Percentiles rank a stretch among this genome's conserved stretches.
phyloP scores from a whole-genome alignment of 1,140 invertebrate genomes.

The Pseudobourletiella spinata region DNA sequence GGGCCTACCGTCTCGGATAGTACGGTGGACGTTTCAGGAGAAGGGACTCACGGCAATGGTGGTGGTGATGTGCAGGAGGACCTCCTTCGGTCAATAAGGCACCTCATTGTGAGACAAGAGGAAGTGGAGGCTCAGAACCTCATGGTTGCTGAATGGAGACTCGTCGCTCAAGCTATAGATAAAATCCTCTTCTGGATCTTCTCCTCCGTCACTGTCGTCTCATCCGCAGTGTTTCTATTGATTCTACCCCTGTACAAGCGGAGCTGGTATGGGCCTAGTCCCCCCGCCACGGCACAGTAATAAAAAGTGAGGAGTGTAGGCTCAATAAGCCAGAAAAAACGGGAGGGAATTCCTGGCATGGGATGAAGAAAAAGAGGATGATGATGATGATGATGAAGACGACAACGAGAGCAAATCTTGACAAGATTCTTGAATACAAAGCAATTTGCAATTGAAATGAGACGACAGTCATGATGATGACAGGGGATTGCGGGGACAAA shows the following conservation, averaged over 20 bases:
- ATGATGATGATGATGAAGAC: background rate
- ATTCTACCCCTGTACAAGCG: constrained; percentile 44
- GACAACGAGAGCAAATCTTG: background rate
- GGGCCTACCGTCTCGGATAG: too few species aligned
- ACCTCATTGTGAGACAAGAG: constrained; percentile 17
- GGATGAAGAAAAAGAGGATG: too few species aligned
- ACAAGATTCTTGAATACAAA: too few species aligned
- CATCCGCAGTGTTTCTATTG: constrained; percentile 46
- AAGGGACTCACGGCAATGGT: background rate
- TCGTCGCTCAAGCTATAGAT: constrained; percentile 49
- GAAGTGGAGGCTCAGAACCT: constrained; percentile 30
- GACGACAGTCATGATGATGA: too few species aligned
- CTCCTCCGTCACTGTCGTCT: constrained; percentile 45
- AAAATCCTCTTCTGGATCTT: constrained; percentile 53
- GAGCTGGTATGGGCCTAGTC: constrained; percentile 26
- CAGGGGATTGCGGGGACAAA: too few species aligned
- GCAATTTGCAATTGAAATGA: too few species aligned
- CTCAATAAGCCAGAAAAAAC: too few species aligned
- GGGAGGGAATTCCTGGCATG: too few species aligned
- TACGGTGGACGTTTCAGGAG: constrained; percentile 11
- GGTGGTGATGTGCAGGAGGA: constrained; percentile 15
- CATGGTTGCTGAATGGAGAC: constrained; percentile 48
- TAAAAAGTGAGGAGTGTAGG: too few species aligned
- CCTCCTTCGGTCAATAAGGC: constrained; percentile 14
- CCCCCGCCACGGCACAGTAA: too few species aligned